These are phyloP conservation scores for Acanthiza pusilla DNA, from an alignment of 2,797 vertebrate species.

Conservation along the genomic window DNA sequence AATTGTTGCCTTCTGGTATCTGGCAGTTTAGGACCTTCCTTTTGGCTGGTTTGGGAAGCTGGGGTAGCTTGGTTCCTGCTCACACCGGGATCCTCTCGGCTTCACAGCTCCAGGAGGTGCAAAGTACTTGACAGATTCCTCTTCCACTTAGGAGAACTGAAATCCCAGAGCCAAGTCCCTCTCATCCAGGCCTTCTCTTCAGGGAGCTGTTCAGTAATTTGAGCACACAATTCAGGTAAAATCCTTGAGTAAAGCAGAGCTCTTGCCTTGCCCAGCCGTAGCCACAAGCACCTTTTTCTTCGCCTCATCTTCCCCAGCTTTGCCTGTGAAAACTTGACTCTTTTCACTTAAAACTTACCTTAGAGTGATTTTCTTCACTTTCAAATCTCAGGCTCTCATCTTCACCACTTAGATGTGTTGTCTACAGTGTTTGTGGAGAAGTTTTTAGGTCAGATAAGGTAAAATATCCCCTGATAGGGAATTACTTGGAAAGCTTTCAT, in stretches of 20 bases:
- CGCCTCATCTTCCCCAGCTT: background rate
- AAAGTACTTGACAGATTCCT: background rate
- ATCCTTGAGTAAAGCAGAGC: background rate
- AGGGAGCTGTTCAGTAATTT: background rate
- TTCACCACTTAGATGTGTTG: rapidly evolving
- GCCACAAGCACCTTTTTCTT: background rate
- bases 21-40: background rate
- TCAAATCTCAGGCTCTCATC: background rate
- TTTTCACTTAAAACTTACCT: background rate
- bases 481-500: background rate
- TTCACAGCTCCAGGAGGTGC: background rate
- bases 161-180: background rate
- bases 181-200: background rate
- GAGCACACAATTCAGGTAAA: background rate
- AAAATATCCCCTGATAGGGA: background rate
- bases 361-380: background rate
- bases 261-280: background rate
- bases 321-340: background rate
- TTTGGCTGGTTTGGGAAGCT: background rate
- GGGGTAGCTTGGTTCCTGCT: background rate
- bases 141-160: background rate
- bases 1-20: background rate
- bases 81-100: rapidly evolving
- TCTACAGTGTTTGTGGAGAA: background rate
- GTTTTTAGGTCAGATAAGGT: background rate